Conservation (phyloP, 2,797 vertebrate genomes). For the Crocodylus rhombifer region DNA sequence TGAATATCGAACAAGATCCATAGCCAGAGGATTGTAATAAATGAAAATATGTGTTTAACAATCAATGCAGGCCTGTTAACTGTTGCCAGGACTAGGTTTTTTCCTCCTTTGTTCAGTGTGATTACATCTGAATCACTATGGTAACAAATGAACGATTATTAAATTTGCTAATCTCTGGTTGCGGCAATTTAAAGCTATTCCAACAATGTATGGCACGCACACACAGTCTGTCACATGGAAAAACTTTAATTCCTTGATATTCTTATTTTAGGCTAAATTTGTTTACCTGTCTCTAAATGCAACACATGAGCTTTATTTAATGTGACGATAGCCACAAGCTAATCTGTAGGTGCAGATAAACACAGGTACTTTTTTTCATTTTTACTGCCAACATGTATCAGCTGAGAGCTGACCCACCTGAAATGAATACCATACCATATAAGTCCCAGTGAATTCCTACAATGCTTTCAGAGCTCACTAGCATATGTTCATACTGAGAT, state of each 20-base stretch:
- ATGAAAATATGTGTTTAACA: constrained; percentile 36
- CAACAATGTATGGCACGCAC: neutral
- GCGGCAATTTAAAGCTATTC: constrained; percentile 52
- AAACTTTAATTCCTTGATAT: constrained; percentile 1
- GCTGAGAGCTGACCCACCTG: neutral
- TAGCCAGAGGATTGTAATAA: constrained; percentile 27
- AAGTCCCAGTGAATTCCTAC: constrained; percentile 14
- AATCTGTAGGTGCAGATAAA: neutral
- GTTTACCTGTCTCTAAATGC: constrained; percentile 27
- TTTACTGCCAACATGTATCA: constrained; percentile 8
- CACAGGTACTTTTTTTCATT: neutral
- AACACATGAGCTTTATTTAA: neutral
- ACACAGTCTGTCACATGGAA: constrained; percentile 11
- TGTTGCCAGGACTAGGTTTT: constrained; percentile 36
- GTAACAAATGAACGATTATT: constrained; percentile 70
- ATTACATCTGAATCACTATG: constrained; percentile 61
- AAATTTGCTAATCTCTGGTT: constrained; percentile 59
- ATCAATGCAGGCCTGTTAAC: neutral
- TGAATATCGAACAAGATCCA: constrained; percentile 33
- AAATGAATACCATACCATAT: neutral
- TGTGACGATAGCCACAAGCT: constrained; percentile 10
- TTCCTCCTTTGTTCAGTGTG: constrained; percentile 34
- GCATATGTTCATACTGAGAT: neutral
- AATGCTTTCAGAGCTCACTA: neutral
- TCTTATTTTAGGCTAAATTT: constrained; percentile 29